These are phyloP conservation scores for Phainopepla nitens DNA, from an alignment of 2,113 vertebrate genomes.

Conservation along the genomic window DNA sequence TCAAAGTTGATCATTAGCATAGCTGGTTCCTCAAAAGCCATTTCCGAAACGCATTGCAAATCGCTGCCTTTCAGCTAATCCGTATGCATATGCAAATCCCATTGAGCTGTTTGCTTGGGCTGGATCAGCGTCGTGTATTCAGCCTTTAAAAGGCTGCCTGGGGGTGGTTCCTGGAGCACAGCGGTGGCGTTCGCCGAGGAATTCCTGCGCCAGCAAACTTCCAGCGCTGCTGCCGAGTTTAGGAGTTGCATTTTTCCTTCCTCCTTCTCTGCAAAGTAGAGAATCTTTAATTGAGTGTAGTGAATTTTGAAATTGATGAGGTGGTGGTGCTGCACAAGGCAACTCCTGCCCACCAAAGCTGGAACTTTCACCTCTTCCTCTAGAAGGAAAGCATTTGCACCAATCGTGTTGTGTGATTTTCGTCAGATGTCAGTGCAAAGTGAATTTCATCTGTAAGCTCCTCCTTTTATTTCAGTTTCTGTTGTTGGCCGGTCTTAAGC, in stretches of 20 bases:
- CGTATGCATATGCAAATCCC: slow-evolving; percentile 30
- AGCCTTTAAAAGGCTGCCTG: not conserved
- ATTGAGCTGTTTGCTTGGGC: not conserved
- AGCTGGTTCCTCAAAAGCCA: not conserved
- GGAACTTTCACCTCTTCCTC: not conserved
- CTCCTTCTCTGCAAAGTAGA: rapidly evolving
- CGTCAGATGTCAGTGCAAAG: rapidly evolving
- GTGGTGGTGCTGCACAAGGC: not conserved
- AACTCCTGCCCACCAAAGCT: not conserved
- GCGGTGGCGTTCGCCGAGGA: not conserved
- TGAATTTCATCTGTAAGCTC: not conserved
- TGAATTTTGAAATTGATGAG: not conserved
- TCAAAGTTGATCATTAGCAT: slow-evolving; percentile 40
- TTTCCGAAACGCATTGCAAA: not conserved
- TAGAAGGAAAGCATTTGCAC: not conserved
- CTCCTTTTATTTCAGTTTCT: not conserved
- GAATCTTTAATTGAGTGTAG: not conserved
- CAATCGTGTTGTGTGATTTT: rapidly evolving
- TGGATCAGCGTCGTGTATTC: not conserved
- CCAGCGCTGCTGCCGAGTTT: rapidly evolving
- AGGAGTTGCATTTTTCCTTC: rapidly evolving
- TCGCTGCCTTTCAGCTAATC: not conserved
- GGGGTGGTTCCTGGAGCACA: not conserved
- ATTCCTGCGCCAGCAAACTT: not conserved
- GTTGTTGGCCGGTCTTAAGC: no score